Evolutionary conservation across 1,140 invertebrate species (phyloP).

Genomic region (Chymomyza costata): DNA sequence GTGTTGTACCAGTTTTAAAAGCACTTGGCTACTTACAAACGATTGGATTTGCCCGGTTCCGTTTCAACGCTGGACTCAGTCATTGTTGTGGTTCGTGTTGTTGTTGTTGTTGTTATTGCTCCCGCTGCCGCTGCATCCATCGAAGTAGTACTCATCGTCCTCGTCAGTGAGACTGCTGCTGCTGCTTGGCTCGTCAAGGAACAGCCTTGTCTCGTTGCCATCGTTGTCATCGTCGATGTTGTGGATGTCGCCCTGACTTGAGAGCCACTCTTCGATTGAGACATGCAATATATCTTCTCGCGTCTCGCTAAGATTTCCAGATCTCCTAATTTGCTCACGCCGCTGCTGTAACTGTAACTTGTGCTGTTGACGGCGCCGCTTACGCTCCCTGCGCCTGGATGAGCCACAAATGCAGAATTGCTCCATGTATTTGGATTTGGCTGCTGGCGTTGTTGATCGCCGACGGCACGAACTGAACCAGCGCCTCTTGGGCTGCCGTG

Average conservation of each 20-base stretch:
- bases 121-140: slow-evolving; percentile 44
- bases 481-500: slow-evolving; percentile 51
- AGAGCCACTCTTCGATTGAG: slow-evolving; percentile 75
- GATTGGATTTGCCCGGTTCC: slow-evolving; percentile 62
- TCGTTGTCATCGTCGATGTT: slow-evolving; percentile 28
- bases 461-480: slow-evolving; percentile 63
- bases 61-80: slow-evolving; percentile 55
- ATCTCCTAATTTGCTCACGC: slow-evolving; percentile 74
- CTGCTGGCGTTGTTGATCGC: slow-evolving; percentile 44
- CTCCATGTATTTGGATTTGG: slow-evolving; percentile 71
- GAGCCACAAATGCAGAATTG: slow-evolving; percentile 73
- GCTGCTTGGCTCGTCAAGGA: slow-evolving; percentile 42
- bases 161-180: slow-evolving; percentile 66
- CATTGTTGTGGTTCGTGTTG: slow-evolving; percentile 49
- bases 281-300: slow-evolving; percentile 75
- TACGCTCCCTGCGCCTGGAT: slow-evolving; percentile 50
- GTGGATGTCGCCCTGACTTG: slow-evolving; percentile 63
- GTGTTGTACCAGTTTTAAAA: not conserved
- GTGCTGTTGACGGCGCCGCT: slow-evolving; percentile 50
- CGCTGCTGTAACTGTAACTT: slow-evolving; percentile 63
- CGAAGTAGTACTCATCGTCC: slow-evolving; percentile 73
- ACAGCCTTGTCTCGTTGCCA: slow-evolving; percentile 48
- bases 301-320: slow-evolving; percentile 76
- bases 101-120: slow-evolving; percentile 36
- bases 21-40: slow-evolving; percentile 46